These are phyloP conservation scores for Romanogobio albipinnatus DNA, from an alignment of 2,113 vertebrate genomes.

Conservation along the genomic window DNA sequence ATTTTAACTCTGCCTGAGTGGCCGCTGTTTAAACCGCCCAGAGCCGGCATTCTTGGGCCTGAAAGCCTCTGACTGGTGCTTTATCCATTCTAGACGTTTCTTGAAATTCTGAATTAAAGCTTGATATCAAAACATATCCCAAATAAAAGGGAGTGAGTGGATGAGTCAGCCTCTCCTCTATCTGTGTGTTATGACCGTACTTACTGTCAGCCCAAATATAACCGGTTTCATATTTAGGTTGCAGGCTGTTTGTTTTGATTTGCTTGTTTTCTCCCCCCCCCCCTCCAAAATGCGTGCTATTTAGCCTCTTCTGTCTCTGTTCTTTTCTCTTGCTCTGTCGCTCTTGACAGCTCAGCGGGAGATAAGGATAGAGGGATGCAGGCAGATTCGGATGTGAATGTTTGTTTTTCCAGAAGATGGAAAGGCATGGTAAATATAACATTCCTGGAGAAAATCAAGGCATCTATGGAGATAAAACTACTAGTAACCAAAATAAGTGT, in stretches of 20 bases:
- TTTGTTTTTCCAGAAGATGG: conserved; percentile 32
- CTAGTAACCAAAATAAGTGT: not conserved
- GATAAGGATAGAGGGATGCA: conserved; percentile 30
- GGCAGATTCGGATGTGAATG: conserved; percentile 27
- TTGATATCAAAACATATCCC: conserved; percentile 27
- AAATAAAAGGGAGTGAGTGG: not conserved
- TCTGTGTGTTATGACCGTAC: conserved; percentile 12
- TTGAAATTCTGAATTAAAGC: conserved; percentile 1
- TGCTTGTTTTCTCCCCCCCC: not conserved
- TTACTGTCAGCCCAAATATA: conserved; percentile 42
- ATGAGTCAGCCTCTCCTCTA: conserved; percentile 8
- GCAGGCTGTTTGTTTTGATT: conserved; percentile 41
- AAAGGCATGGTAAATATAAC: conserved; percentile 34
- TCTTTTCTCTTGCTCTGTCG: conserved; percentile 20
- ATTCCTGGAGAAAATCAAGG: conserved; percentile 28
- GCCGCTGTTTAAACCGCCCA: not conserved
- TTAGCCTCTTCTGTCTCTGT: conserved; percentile 4
- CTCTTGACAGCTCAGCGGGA: conserved; percentile 40
- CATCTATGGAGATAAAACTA: not conserved
- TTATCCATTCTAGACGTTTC: not conserved
- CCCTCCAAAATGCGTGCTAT: not conserved
- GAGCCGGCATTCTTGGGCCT: not conserved
- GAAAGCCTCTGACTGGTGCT: not conserved
- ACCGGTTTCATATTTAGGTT: conserved; percentile 12
- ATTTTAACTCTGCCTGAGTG: not conserved